These are phyloP conservation scores for Thaumetopoea pityocampa DNA, from an alignment of 1,140 invertebrate genomes.

Conservation along the genomic window DNA sequence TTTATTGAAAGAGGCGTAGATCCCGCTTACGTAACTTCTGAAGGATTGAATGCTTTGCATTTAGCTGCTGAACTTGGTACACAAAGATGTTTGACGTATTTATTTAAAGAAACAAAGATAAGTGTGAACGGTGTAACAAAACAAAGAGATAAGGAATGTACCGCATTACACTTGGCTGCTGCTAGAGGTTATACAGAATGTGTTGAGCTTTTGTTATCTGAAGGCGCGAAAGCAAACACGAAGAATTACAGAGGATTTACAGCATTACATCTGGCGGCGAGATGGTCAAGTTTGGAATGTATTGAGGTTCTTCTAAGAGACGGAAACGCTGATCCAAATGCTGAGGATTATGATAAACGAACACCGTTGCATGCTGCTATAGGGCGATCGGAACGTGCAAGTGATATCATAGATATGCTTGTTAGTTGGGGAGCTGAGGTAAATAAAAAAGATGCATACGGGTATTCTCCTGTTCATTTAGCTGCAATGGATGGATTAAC, in stretches of 20 bases:
- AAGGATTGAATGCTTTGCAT: conserved; percentile 78
- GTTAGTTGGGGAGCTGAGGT: conserved; percentile 75
- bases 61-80: conserved; percentile 78
- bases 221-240: conserved; percentile 76
- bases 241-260: conserved; percentile 78
- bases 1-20: conserved; percentile 74
- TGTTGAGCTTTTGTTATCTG: conserved; percentile 77
- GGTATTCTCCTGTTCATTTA: conserved; percentile 82
- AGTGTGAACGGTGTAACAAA: conserved; percentile 59
- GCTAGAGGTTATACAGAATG: conserved; percentile 79
- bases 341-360: conserved; percentile 75
- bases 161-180: conserved; percentile 81
- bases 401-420: conserved; percentile 76
- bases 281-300: conserved; percentile 75
- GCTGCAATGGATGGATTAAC: conserved; percentile 80
- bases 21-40: conserved; percentile 72
- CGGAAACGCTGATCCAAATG: conserved; percentile 76
- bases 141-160: conserved; percentile 76
- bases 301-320: conserved; percentile 75
- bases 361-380: conserved; percentile 80
- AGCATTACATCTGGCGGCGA: conserved; percentile 78
- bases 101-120: conserved; percentile 74
- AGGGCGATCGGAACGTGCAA: conserved; percentile 69
- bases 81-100: conserved; percentile 67
- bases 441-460: conserved; percentile 79